Percentiles rank a stretch among this genome's conserved stretches.
These are phyloP conservation scores for Podargus strigoides DNA, from an alignment of 2,797 vertebrate species.

Conservation along the genomic window DNA sequence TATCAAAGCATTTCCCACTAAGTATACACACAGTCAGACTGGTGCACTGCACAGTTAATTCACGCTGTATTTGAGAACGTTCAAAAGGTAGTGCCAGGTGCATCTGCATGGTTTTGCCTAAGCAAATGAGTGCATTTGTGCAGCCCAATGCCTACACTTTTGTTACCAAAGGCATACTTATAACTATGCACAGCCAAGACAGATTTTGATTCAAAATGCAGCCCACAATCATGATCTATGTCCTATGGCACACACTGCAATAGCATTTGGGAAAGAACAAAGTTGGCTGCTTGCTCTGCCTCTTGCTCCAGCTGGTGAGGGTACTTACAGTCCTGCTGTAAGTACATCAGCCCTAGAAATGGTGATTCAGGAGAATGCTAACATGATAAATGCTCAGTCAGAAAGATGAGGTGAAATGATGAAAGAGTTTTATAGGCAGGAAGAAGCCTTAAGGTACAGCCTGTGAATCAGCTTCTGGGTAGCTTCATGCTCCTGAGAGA, in stretches of 20 bases:
- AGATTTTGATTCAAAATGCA: neutral
- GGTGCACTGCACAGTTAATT: neutral
- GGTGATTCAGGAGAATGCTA: neutral
- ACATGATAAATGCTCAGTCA: neutral
- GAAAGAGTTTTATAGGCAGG: neutral
- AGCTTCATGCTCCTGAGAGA: neutral
- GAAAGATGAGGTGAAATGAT: neutral
- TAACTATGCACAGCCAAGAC: neutral
- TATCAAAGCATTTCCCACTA: conserved; percentile 22
- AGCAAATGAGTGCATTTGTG: neutral
- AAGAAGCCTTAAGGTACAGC: neutral
- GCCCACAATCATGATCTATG: neutral
- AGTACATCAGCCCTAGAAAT: too few relatives aligned
- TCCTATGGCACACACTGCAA: neutral
- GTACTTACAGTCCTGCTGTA: neutral
- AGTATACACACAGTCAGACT: neutral
- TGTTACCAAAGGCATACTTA: neutral
- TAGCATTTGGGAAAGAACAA: neutral
- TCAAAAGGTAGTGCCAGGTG: neutral
- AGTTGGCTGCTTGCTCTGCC: neutral
- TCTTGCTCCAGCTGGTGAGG: neutral
- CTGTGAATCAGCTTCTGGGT: neutral
- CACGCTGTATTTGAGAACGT: neutral
- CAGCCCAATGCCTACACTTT: neutral
- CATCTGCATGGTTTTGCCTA: neutral